A percentile compares a stretch with the other conserved stretches of the same genome.
phyloP scores from a whole-genome alignment of 2,888 invertebrate genomes.

The Euclidia mi region DNA sequence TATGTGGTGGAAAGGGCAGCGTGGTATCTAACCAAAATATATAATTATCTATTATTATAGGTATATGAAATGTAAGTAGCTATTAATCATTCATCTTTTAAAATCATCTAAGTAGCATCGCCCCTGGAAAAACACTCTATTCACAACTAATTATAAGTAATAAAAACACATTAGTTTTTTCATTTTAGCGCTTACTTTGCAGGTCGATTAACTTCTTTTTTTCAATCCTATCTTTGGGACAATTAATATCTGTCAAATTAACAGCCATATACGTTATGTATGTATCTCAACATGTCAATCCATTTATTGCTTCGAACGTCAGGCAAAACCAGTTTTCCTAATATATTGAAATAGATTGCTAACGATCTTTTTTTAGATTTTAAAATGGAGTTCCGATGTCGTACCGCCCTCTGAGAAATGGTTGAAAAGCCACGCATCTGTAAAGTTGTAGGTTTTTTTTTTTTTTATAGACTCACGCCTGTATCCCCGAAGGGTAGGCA shows the following conservation, averaged over 20 bases:
- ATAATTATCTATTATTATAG: no score
- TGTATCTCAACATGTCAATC: slow-evolving; percentile 23
- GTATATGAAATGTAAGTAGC: no score
- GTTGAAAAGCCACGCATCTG: no score
- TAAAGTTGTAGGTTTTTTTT: no score
- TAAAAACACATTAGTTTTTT: background rate
- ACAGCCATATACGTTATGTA: slow-evolving; percentile 16
- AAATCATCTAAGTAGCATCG: no score
- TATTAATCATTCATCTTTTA: no score
- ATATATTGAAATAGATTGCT: slow-evolving; percentile 9
- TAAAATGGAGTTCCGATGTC: no score
- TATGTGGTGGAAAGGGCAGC: no score
- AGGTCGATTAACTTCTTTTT: slow-evolving; percentile 11
- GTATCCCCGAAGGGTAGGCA: no score
- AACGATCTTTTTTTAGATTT: slow-evolving; percentile 8
- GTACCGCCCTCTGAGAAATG: no score
- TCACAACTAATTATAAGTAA: background rate
- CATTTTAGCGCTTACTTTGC: slow-evolving; percentile 18
- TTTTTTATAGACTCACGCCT: no score
- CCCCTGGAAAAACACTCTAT: background rate
- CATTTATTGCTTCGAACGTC: slow-evolving; percentile 11
- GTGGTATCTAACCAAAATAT: no score
- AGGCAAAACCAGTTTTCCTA: slow-evolving; percentile 7
- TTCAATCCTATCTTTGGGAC: slow-evolving; percentile 20
- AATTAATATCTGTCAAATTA: slow-evolving; percentile 47